Conservation (phyloP, 2,797 vertebrate species). For the Rhinoraja longicauda region DNA sequence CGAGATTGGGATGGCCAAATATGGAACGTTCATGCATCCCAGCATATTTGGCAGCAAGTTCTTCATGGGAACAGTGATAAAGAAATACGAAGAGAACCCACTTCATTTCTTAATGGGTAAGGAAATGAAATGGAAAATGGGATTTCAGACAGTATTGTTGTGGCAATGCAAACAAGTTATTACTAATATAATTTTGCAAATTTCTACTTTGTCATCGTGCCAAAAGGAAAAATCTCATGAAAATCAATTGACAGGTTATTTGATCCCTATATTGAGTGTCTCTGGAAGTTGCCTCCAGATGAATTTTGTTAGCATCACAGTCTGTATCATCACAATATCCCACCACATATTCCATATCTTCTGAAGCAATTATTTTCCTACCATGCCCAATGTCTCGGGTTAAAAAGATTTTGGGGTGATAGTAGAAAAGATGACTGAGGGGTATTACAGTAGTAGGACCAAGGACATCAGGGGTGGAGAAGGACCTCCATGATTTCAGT, state of each 20-base stretch:
- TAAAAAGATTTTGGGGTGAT: background rate
- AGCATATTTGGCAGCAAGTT: constrained; percentile 95
- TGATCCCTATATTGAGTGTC: background rate
- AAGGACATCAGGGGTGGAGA: too few relatives aligned
- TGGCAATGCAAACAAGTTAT: background rate
- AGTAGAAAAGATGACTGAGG: too few relatives aligned
- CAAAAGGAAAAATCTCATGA: background rate
- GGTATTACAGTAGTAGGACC: too few relatives aligned
- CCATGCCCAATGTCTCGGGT: background rate
- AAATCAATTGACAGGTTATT: background rate
- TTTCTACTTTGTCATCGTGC: background rate
- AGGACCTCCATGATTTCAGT: too few relatives aligned
- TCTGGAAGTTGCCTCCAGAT: background rate
- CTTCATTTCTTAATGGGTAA: constrained; percentile 95
- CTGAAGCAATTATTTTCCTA: background rate
- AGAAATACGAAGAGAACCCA: constrained; percentile 85
- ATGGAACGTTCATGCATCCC: constrained; percentile 96
- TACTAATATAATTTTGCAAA: background rate
- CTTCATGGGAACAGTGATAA: constrained; percentile 92
- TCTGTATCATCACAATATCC: background rate
- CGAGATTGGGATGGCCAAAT: constrained; percentile 98
- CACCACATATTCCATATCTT: background rate
- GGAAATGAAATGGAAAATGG: background rate
- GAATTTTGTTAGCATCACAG: background rate
- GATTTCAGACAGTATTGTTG: background rate